Evolutionary conservation across 2,888 invertebrate species (phyloP).

Genomic region (Andrena camellia): DNA sequence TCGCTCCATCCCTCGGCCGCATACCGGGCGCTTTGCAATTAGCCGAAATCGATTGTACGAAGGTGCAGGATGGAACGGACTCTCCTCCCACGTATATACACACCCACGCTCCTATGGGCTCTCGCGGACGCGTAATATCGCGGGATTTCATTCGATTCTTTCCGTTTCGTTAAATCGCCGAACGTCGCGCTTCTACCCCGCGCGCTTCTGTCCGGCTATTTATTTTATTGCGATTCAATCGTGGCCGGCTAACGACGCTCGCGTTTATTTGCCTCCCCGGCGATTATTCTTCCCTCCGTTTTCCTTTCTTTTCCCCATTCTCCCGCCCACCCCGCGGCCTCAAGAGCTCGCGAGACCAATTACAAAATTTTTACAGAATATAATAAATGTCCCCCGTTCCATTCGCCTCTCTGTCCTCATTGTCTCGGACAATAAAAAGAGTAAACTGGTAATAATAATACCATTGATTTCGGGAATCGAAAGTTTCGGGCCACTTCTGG

Average conservation of each 20-base stretch:
- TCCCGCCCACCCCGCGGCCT: neutral
- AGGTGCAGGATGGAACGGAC: conserved; percentile 77
- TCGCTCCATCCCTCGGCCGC: conserved; percentile 53
- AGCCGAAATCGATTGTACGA: conserved; percentile 82
- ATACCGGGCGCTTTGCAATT: conserved; percentile 80
- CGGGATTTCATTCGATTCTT: conserved; percentile 53
- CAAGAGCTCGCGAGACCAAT: conserved; percentile 56
- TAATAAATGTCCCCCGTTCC: conserved; percentile 45
- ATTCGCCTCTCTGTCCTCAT: conserved; percentile 37
- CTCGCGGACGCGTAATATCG: conserved; percentile 50
- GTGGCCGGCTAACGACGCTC: conserved; percentile 51
- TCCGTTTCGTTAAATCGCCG: conserved; percentile 54
- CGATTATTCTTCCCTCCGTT: conserved; percentile 28
- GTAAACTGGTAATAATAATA: conserved; percentile 75
- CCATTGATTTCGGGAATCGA: conserved; percentile 72
- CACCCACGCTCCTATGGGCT: conserved; percentile 33
- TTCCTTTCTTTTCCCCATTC: conserved; percentile 25
- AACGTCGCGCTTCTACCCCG: conserved; percentile 18
- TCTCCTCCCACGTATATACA: conserved; percentile 18
- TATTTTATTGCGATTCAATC: conserved; percentile 54
- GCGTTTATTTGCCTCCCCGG: conserved; percentile 18
- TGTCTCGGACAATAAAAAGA: conserved; percentile 65
- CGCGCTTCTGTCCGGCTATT: conserved; percentile 23
- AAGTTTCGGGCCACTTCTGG: conserved; percentile 74
- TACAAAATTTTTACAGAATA: conserved; percentile 57